Conservation (phyloP, 2,797 vertebrate species). For the Poeciliopsis paucimaculata region DNA sequence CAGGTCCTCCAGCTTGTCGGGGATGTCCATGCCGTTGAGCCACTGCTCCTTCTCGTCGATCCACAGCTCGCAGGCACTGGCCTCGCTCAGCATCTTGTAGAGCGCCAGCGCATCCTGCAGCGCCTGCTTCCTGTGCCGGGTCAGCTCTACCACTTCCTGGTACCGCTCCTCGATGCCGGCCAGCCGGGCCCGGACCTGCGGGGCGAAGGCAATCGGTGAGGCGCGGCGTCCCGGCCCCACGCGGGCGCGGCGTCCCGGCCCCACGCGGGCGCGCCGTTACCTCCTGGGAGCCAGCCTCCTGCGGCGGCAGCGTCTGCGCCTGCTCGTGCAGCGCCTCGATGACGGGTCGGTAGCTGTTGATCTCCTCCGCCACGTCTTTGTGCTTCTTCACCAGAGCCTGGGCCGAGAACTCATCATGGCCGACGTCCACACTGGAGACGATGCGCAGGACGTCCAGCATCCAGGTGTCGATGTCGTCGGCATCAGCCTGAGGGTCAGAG, state of each 20-base stretch:
- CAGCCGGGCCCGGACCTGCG: constrained; percentile 84
- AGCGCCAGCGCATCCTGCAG: constrained; percentile 95
- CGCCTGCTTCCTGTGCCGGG: constrained; percentile 91
- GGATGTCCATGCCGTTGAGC: constrained; percentile 94
- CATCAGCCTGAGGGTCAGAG: constrained; percentile 80
- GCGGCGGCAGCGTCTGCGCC: constrained; percentile 83
- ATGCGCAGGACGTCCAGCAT: constrained; percentile 96
- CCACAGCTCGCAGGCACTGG: constrained; percentile 93
- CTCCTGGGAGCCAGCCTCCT: constrained; percentile 83
- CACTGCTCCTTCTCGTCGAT: constrained; percentile 98
- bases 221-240: too few relatives aligned
- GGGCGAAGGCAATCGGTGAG: not conserved
- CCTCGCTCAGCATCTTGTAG: constrained; percentile 96
- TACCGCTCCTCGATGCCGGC: constrained; percentile 95
- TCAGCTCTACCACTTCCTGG: constrained; percentile 92
- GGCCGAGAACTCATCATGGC: constrained; percentile 96
- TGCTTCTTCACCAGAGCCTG: constrained; percentile 98
- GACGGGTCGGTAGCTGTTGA: constrained; percentile 89
- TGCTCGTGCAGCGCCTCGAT: constrained; percentile 94
- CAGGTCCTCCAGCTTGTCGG: constrained; percentile 93
- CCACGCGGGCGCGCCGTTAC: constrained; percentile 18
- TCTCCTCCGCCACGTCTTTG: constrained; percentile 96
- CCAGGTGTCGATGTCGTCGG: constrained; percentile 95
- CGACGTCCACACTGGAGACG: constrained; percentile 94
- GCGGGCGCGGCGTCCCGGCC: too few relatives aligned